Evolutionary conservation across 1,140 invertebrate genomes (phyloP).

Genomic region (Mya arenaria): DNA sequence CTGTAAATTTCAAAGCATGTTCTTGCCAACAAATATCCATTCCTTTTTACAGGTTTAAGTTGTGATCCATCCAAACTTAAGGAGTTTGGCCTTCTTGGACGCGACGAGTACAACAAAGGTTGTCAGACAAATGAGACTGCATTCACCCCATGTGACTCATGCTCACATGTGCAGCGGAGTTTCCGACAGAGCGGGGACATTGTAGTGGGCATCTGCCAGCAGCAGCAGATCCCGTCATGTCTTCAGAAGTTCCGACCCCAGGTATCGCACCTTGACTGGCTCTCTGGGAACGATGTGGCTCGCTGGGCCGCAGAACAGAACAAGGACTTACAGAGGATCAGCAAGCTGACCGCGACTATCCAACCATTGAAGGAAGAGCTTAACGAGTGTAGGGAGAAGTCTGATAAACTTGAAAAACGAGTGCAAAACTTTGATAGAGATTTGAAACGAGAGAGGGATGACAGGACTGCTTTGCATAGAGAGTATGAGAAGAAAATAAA

Average conservation of each 20-base stretch:
- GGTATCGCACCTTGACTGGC: constrained; percentile 72
- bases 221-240: constrained; percentile 75
- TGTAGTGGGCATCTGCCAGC: constrained; percentile 72
- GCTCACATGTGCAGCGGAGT: constrained; percentile 74
- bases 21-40: too few relatives aligned
- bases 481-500: constrained; percentile 75
- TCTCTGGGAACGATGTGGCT: constrained; percentile 74
- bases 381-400: constrained; percentile 63
- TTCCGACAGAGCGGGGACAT: constrained; percentile 71
- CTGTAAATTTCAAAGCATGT: too few relatives aligned
- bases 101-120: constrained; percentile 75
- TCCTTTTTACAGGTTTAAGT: constrained; percentile 52
- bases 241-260: constrained; percentile 72
- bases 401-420: constrained; percentile 68
- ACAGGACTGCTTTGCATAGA: constrained; percentile 63
- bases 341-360: constrained; percentile 71
- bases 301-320: constrained; percentile 77
- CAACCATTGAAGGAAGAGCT: constrained; percentile 73
- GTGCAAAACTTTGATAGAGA: constrained; percentile 71
- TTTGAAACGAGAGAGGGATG: constrained; percentile 73
- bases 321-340: constrained; percentile 76
- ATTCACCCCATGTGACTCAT: constrained; percentile 79
- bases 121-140: constrained; percentile 78
- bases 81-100: constrained; percentile 52
- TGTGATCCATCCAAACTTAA: constrained; percentile 39